Evolutionary conservation across 2,888 invertebrate species (phyloP), one percentile per base, ranked within the genome.

Genomic region (Oeneis ivallda): DNA sequence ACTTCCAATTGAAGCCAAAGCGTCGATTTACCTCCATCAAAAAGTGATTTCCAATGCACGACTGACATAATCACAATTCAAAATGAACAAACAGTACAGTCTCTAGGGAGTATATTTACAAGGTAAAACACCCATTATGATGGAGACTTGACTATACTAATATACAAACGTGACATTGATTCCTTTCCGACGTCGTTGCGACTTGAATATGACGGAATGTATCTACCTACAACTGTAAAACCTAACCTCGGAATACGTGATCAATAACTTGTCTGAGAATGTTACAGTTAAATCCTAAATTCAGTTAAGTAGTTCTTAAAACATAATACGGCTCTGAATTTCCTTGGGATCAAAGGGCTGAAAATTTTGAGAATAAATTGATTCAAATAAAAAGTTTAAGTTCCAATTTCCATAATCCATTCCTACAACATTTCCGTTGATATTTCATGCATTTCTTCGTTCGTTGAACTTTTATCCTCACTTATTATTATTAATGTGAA

Each of bases 91-190:
- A n/a, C 62, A 64, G 58, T 62, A 47, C 47, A 47, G 58, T 62
- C 69, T n/a, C n/a, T 13, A 26, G 69, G 47, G 66, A 13, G 41
- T 56, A 17, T 41, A 59, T 62, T 64, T 58, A 62, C 62, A 66
- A 69, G 64, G 68, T 50, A 45, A 62, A 62, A 63, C 63, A 61
- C 52, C 60, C 57, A 43, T 56, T 56, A 56, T 56, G 37, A 56
- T 41, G 39, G 41, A 57, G 49, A 49, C 61, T 49, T 57, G 61
- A n/a, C 32, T 34, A 62, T 47, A 32, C 34, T 45, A 54, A 37
- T 17, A 17, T 19, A 34, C 17, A 45, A 32, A 47, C 7, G 34
- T 45, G 43, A 37, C 60, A 56, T 56, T 19, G 39, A 19, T 56
- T 56, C 19, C 49, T 26, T 26, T 11, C 49, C 13, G 49, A 50